Conservation (phyloP, 2,113 vertebrate species). For the Antennarius striatus region DNA sequence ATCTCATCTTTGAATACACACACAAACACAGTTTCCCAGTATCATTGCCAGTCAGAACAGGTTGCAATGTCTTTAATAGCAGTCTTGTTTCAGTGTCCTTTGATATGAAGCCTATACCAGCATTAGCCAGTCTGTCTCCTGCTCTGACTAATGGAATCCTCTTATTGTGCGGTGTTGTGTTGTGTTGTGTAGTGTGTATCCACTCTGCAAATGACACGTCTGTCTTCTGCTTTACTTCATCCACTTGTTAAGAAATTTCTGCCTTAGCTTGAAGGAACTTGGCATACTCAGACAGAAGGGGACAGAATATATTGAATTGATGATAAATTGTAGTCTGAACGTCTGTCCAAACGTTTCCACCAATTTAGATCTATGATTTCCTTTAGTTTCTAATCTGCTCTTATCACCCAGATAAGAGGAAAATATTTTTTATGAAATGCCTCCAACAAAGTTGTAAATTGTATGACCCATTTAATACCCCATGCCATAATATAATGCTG, state of each 20-base stretch:
- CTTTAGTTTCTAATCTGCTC: constrained; percentile 9
- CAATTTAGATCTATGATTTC: no score
- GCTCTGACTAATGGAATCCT: constrained; percentile 16
- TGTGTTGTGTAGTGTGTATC: background rate
- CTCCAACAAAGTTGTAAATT: constrained; percentile 35
- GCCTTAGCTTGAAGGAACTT: background rate
- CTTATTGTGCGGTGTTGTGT: background rate
- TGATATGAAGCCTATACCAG: background rate
- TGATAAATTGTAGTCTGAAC: no score
- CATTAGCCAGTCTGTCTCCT: constrained; percentile 7
- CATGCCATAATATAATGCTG: no score
- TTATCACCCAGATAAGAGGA: constrained; percentile 4
- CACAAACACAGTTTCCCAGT: background rate
- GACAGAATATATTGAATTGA: background rate
- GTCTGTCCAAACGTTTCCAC: no score
- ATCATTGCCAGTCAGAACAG: background rate
- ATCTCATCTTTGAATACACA: background rate
- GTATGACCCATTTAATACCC: constrained; percentile 30
- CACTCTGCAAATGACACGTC: background rate
- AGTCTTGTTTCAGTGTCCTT: background rate
- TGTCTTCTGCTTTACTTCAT: background rate
- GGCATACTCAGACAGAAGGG: background rate
- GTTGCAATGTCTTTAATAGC: background rate
- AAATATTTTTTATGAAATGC: constrained; percentile 16
- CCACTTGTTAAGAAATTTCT: background rate